A percentile compares a stretch with the other conserved stretches of the same genome.
Conservation (phyloP, 1,140 invertebrate species). For the Lucilia cuprina region DNA sequence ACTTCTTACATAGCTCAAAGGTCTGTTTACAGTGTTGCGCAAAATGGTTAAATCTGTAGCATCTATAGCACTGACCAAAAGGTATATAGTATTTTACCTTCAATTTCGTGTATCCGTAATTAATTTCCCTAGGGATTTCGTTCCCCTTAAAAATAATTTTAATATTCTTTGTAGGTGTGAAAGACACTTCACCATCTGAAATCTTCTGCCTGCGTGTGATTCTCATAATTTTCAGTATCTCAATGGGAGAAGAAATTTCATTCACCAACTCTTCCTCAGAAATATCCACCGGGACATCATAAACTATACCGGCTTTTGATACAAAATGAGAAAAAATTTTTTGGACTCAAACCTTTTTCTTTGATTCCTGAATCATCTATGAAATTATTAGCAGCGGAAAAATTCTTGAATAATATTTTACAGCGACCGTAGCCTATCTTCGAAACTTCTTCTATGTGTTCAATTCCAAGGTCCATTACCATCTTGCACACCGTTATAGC, state of each 20-base stretch:
- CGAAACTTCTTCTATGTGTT: background rate
- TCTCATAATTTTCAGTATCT: too few relatives aligned
- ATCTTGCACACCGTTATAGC: background rate
- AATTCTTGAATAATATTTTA: background rate
- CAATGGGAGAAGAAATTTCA: background rate
- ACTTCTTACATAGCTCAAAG: background rate
- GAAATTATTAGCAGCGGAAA: background rate
- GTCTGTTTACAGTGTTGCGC: background rate
- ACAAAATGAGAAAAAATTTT: background rate
- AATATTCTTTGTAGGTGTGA: background rate
- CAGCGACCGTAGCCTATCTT: background rate
- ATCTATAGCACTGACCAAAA: background rate
- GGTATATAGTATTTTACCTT: background rate
- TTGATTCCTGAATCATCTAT: background rate
- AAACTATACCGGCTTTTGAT: background rate
- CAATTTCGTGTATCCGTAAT: background rate
- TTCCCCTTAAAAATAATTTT: background rate
- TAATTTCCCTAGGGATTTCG: background rate
- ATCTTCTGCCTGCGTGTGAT: too few relatives aligned
- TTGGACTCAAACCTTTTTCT: background rate
- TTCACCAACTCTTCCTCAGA: background rate
- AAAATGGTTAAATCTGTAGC: background rate
- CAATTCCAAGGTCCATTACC: background rate
- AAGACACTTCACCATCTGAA: background rate
- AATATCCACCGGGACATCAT: background rate